A percentile compares a stretch with the other conserved stretches of the same genome.
Evolutionary conservation across 2,113 vertebrate species (phyloP).

Genomic region (Podiceps cristatus): DNA sequence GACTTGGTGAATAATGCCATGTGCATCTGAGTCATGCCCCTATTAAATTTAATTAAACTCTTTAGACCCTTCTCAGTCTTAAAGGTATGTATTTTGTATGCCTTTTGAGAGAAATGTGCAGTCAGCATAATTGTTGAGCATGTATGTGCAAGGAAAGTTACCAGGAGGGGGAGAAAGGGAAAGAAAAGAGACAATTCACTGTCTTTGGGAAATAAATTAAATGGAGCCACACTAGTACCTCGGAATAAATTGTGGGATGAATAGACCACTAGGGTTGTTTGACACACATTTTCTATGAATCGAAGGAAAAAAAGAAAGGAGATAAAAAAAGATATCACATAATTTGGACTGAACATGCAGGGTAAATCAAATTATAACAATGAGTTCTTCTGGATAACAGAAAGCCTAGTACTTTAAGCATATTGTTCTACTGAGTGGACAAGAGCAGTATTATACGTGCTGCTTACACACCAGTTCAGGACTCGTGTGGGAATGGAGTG

Average conservation of each 20-base stretch:
- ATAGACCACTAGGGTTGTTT: neutral
- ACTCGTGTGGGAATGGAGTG: neutral
- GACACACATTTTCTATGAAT: neutral
- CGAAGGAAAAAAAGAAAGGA: neutral
- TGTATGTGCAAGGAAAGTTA: neutral
- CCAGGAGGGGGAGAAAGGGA: neutral
- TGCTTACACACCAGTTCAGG: neutral
- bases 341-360: neutral
- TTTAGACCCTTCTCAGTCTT: neutral
- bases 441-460: neutral
- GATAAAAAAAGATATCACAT: neutral
- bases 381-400: neutral
- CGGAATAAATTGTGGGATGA: neutral
- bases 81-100: neutral
- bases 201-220: neutral
- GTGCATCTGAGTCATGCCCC: constrained; percentile 15
- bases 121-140: constrained; percentile 1
- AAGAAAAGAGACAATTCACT: neutral
- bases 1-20: neutral
- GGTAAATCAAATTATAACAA: neutral
- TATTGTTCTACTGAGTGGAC: neutral
- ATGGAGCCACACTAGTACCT: neutral
- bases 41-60: constrained; percentile 55
- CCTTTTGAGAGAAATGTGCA: neutral
- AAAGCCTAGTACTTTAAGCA: neutral